Conservation (phyloP, 2,113 vertebrate genomes). For the Caloenas nicobarica region DNA sequence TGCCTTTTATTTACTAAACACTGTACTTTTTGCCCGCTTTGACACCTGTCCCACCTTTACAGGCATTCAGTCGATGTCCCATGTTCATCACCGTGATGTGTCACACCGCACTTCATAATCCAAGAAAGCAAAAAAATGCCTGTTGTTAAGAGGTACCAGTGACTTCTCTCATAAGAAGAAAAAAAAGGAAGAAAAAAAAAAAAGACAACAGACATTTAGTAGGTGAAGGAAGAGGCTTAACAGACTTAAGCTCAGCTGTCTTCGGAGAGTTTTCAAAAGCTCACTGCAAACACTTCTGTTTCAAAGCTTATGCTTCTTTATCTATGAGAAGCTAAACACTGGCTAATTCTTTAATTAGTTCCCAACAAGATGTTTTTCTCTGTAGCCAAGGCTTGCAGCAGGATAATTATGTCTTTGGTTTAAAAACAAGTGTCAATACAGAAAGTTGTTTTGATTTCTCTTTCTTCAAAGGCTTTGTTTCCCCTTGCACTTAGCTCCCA, state of each 20-base stretch:
- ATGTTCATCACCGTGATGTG: background rate
- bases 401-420: slow-evolving; percentile 22
- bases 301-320: slow-evolving; percentile 42
- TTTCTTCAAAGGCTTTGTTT: background rate
- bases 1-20: background rate
- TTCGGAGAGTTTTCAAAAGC: slow-evolving; percentile 55
- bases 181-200: background rate
- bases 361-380: slow-evolving; percentile 20
- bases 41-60: background rate
- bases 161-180: background rate
- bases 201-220: slow-evolving; percentile 30
- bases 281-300: slow-evolving; percentile 40
- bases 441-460: slow-evolving; percentile 24
- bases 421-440: slow-evolving; percentile 43
- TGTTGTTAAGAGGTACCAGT: background rate
- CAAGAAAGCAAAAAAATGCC: background rate
- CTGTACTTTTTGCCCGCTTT: background rate
- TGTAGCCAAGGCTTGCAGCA: background rate
- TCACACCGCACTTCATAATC: background rate
- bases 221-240: slow-evolving; percentile 45
- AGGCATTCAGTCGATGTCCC: background rate
- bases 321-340: slow-evolving; percentile 34
- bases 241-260: slow-evolving; percentile 26
- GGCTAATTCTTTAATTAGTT: slow-evolving; percentile 62
- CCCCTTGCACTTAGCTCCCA: background rate